phyloP scores from a whole-genome alignment of 2,888 invertebrate genomes.

The Epiblema foenella region DNA sequence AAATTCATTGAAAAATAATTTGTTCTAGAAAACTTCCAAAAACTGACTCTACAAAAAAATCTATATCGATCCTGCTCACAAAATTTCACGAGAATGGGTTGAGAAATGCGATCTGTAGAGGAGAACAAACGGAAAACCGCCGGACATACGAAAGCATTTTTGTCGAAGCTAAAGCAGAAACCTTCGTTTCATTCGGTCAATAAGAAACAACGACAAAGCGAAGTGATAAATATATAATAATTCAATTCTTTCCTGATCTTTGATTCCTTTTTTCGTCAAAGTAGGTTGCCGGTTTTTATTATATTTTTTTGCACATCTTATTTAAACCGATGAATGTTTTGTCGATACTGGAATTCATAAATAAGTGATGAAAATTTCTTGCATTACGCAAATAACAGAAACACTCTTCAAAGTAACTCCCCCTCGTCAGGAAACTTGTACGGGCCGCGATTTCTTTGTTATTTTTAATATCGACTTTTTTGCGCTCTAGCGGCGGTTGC shows the following conservation, averaged over 20 bases:
- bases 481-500: constrained; percentile 72
- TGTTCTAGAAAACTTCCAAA: too few species aligned
- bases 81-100: too few species aligned
- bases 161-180: too few species aligned
- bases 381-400: constrained; percentile 55
- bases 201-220: constrained; percentile 3
- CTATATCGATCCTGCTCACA: too few species aligned
- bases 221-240: constrained; percentile 25
- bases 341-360: constrained; percentile 44
- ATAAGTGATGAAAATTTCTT: constrained; percentile 46
- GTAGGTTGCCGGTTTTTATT: constrained; percentile 31
- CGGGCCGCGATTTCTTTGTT: constrained; percentile 70
- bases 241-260: constrained; percentile 32
- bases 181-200: too few species aligned
- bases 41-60: too few species aligned
- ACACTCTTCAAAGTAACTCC: constrained; percentile 62
- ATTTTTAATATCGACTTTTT: constrained; percentile 79
- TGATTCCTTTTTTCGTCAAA: constrained; percentile 36
- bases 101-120: too few species aligned
- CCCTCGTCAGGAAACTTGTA: constrained; percentile 62
- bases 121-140: too few species aligned
- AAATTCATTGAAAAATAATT: too few species aligned
- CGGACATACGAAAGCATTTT: too few species aligned
- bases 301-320: constrained; percentile 41
- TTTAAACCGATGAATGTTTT: constrained; percentile 42